Evolutionary conservation across 1,140 invertebrate genomes (phyloP).

Genomic region (Eriocheir sinensis): DNA sequence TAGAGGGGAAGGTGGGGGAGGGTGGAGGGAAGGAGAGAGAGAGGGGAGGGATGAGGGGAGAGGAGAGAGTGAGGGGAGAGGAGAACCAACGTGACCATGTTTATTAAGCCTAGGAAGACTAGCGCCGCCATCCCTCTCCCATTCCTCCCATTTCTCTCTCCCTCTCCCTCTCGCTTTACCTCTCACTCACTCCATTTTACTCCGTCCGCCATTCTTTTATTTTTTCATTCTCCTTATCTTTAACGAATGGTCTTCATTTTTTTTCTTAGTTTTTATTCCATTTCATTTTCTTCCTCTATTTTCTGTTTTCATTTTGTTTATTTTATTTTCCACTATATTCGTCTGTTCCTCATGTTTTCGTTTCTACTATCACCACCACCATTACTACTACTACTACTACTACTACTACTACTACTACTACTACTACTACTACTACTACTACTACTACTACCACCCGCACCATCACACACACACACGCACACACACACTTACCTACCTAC

Average conservation of each 20-base stretch:
- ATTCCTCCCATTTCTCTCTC: slow-evolving; percentile 16
- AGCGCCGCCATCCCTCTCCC: not conserved
- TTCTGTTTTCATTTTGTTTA: too few species aligned
- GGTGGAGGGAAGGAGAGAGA: too few species aligned
- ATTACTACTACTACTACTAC: not conserved
- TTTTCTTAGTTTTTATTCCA: not conserved
- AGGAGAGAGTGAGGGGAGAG: too few species aligned
- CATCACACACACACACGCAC: too few species aligned
- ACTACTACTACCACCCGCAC: not conserved
- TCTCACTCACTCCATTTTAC: not conserved
- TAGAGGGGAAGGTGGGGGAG: too few species aligned
- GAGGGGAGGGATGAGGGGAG: too few species aligned
- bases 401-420: not conserved
- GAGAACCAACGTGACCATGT: not conserved
- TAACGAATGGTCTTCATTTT: too few species aligned
- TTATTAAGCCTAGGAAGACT: not conserved
- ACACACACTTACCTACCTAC: too few species aligned
- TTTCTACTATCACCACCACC: not conserved
- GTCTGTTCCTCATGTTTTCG: not conserved
- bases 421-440: not conserved
- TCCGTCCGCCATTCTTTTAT: not conserved
- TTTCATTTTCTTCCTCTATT: not conserved
- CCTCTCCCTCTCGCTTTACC: slow-evolving; percentile 31
- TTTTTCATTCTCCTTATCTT: not conserved
- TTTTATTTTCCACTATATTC: too few species aligned